Evolutionary conservation across 2,888 invertebrate species (phyloP), one percentile per base, ranked within the genome.

Genomic region (Cephus nigrinus): DNA sequence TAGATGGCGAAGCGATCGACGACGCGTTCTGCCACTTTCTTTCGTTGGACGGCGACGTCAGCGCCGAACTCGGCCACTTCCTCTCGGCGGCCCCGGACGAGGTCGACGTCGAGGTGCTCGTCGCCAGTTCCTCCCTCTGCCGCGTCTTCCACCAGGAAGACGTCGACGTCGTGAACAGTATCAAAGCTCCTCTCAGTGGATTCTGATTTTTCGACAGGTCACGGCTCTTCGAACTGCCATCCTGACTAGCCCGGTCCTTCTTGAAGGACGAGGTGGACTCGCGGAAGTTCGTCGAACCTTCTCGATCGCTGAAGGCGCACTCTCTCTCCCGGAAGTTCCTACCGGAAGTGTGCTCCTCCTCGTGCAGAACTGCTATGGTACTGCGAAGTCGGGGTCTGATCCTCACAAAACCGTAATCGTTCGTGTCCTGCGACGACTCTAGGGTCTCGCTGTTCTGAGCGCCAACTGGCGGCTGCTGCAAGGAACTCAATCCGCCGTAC

Each of bases 111-210:
- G 82, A 81, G 2, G 82, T 81, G 9, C 81, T 73, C 1, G 77
- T 82, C 34, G 79, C 82, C 76, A 85, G 35, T 73, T 88, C 82
- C n/a, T 91, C 91, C 74, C 91, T 90, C 76, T 90, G 91, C 69
- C 88, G 86, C 75, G 88, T 88, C 78, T 91, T 91, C 91, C 91
- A 91, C 91, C 91, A 91, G 73, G 90, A 90, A 0, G 91, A 90
- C 2, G 91, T 91, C 4, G 91, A 91, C 0, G 88, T 83, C 4
- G 91, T 90, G 76, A 91, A 90, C 0, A 91, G 85, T 4, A 90
- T 89, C 69, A 91, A 76, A 0, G 91, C 91, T 4, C 91, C 91
- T 23, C 88, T 80, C 4, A 91, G 40, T 0, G 91, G 90, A 68
- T 91, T 90, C 78, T 88, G 88, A 81, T 88, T 90, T 80, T 90